Evolutionary conservation across 2,113 vertebrate genomes (phyloP).

Genomic region (Ramphastos sulfuratus): DNA sequence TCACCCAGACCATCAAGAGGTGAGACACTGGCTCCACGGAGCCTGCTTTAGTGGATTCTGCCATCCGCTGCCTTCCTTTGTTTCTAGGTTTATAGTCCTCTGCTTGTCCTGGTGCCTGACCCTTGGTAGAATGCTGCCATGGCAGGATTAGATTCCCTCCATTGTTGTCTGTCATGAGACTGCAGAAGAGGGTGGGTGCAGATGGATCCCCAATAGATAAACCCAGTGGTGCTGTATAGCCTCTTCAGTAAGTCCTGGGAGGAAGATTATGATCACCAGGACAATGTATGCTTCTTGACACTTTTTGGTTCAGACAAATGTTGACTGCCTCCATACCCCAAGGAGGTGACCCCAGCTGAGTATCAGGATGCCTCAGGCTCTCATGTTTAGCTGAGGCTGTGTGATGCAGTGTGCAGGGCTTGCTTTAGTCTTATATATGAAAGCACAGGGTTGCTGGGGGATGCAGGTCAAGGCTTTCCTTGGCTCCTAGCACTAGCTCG

Average conservation of each 20-base stretch:
- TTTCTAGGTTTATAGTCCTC: rapidly evolving
- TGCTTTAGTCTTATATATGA: not conserved
- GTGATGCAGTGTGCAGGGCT: not conserved
- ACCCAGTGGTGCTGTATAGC: not conserved
- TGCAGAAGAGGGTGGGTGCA: not conserved
- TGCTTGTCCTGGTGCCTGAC: not conserved
- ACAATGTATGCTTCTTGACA: not conserved
- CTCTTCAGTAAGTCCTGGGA: not conserved
- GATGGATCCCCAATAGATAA: rapidly evolving
- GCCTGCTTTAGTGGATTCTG: not conserved
- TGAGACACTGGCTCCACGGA: conserved; percentile 25
- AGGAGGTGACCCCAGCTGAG: not conserved
- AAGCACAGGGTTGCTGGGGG: not conserved
- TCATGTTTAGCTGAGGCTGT: not conserved
- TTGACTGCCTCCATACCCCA: not conserved
- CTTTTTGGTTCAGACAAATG: not conserved
- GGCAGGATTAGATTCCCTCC: not conserved
- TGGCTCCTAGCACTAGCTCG: not conserved
- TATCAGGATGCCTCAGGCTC: not conserved
- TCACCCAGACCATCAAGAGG: conserved; percentile 98
- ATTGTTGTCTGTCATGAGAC: not conserved
- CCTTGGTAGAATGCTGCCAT: not conserved
- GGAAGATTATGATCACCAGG: not conserved
- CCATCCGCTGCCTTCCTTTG: rapidly evolving
- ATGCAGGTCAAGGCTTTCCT: not conserved